Conservation (phyloP, 1,140 invertebrate genomes). For the Plectrocnemia conspersa region DNA sequence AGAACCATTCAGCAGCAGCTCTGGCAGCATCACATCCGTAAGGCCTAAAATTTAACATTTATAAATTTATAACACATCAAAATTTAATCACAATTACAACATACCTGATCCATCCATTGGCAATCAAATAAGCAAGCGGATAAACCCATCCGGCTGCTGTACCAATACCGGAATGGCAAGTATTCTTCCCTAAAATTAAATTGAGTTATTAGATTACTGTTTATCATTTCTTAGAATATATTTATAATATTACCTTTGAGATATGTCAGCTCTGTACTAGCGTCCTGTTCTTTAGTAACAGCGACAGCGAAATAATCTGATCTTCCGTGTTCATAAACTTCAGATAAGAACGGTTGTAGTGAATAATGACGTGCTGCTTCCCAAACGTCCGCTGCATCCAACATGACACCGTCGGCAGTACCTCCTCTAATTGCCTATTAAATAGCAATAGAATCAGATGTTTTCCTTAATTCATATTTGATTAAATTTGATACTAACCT, state of each 20-base stretch:
- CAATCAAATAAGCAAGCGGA: slow-evolving; percentile 86
- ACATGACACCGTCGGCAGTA: slow-evolving; percentile 79
- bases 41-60: slow-evolving; percentile 50
- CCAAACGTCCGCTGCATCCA: slow-evolving; percentile 93
- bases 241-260: slow-evolving; percentile 62
- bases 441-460: neutral
- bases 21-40: slow-evolving; percentile 86
- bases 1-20: slow-evolving; percentile 89
- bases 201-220: neutral
- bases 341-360: slow-evolving; percentile 82
- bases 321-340: slow-evolving; percentile 81
- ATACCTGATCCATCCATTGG: slow-evolving; percentile 81
- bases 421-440: slow-evolving; percentile 60
- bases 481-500: slow-evolving; percentile 39
- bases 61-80: neutral
- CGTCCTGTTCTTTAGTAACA: slow-evolving; percentile 83
- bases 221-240: neutral
- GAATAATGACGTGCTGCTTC: slow-evolving; percentile 77
- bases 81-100: neutral
- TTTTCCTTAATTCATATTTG: neutral
- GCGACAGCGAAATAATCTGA: slow-evolving; percentile 92
- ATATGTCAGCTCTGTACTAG: slow-evolving; percentile 81
- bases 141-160: slow-evolving; percentile 94
- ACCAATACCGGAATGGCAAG: slow-evolving; percentile 89
- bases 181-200: slow-evolving; percentile 60